phyloP scores from a whole-genome alignment of 2,888 invertebrate genomes.

The Eremobia ochroleuca region DNA sequence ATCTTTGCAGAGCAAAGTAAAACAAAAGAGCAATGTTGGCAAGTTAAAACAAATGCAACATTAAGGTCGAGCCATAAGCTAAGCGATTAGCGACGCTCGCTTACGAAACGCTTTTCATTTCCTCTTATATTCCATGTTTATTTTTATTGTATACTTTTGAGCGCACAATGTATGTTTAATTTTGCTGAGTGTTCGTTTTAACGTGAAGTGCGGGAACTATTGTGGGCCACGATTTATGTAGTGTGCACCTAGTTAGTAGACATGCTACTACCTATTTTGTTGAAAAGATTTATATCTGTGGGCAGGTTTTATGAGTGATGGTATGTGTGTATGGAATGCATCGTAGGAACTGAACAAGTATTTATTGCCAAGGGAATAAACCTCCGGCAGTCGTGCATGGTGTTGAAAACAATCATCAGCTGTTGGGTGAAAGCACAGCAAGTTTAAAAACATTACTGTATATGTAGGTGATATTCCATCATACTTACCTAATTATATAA shows the following conservation, averaged over 20 bases:
- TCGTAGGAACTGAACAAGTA: not conserved
- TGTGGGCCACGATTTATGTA: slow-evolving; percentile 20
- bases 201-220: slow-evolving; percentile 31
- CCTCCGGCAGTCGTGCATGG: no score
- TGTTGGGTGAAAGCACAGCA: not conserved
- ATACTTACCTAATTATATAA: not conserved
- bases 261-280: slow-evolving; percentile 10
- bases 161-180: slow-evolving; percentile 62
- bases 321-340: not conserved
- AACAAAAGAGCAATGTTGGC: slow-evolving; percentile 51
- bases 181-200: slow-evolving; percentile 54
- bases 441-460: not conserved
- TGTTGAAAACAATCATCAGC: not conserved
- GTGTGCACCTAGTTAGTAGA: slow-evolving; percentile 15
- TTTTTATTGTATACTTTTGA: slow-evolving; percentile 62
- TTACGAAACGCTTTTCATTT: slow-evolving; percentile 65
- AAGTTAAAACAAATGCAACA: slow-evolving; percentile 56
- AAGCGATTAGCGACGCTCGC: slow-evolving; percentile 61
- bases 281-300: slow-evolving; percentile 21
- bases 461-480: not conserved
- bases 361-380: not conserved
- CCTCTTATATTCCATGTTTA: slow-evolving; percentile 62
- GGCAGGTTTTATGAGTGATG: slow-evolving; percentile 8
- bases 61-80: slow-evolving; percentile 57
- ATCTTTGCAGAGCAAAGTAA: slow-evolving; percentile 42